phyloP scores from a whole-genome alignment of 92 coral and sea anemone genomes.

The Hydrozoanthus gracilis region DNA sequence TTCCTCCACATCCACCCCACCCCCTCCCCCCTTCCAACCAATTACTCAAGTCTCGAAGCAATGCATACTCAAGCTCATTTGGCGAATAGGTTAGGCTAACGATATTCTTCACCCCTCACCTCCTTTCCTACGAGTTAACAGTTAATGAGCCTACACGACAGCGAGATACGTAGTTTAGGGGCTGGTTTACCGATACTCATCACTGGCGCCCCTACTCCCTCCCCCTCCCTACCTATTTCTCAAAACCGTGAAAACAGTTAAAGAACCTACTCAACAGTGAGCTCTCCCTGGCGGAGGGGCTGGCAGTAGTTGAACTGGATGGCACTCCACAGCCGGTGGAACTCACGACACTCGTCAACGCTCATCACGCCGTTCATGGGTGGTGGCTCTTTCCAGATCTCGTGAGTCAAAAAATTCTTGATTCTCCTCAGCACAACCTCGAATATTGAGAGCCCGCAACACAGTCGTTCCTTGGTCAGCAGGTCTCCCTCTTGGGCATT shows the following conservation, averaged over 20 bases:
- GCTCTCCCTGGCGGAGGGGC: slow-evolving; percentile 77
- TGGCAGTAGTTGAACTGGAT: slow-evolving; percentile 95
- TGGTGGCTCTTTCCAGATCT: slow-evolving; percentile 82
- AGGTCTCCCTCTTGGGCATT: slow-evolving; percentile 96
- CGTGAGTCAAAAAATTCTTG: slow-evolving; percentile 77
- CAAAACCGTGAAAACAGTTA: neutral
- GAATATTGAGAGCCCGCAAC: slow-evolving; percentile 95
- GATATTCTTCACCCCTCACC: no score
- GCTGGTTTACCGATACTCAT: no score
- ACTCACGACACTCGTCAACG: slow-evolving; percentile 94
- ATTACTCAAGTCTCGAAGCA: no score
- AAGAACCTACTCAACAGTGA: neutral
- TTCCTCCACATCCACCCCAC: no score
- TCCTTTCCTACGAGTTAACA: no score
- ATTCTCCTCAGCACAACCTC: slow-evolving; percentile 90
- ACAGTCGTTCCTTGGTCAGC: slow-evolving; percentile 94
- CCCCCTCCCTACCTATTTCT: neutral
- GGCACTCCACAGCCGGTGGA: slow-evolving; percentile 98
- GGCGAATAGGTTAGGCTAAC: no score
- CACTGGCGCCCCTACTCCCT: no score
- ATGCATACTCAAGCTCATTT: no score
- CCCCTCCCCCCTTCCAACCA: no score
- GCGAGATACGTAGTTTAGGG: no score
- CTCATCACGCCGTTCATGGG: slow-evolving; percentile 94
- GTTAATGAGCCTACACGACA: no score